phyloP scores from a whole-genome alignment of 30 jellyfish, hydroid and myxozoan genomes.

The Aurelia sp. region DNA sequence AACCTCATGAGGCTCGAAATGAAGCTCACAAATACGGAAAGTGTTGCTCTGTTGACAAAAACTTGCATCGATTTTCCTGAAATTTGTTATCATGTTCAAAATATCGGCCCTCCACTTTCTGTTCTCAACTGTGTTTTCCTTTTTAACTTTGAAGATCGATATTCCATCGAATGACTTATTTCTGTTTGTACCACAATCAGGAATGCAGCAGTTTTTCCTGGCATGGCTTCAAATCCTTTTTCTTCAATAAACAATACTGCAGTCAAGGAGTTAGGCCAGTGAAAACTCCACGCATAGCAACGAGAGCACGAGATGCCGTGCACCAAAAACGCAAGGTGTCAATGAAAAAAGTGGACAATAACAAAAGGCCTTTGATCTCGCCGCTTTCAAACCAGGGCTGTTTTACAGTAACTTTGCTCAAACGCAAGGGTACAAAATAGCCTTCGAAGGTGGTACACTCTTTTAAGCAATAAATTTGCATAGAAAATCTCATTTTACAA shows the following conservation, averaged over 20 bases:
- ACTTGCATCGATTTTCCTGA: neutral
- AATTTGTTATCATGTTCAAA: neutral
- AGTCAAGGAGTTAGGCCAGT: neutral
- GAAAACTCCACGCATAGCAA: neutral
- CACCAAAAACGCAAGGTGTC: neutral
- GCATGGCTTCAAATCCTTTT: neutral
- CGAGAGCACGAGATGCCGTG: neutral
- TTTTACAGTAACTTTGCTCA: slow-evolving; percentile 2
- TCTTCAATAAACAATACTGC: neutral
- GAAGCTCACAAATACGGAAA: neutral
- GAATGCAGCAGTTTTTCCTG: slow-evolving; percentile 4
- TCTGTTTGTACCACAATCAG: slow-evolving; percentile 13
- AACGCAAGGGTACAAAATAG: too few relatives aligned
- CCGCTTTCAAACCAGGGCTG: slow-evolving; percentile 17
- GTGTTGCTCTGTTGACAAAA: slow-evolving; percentile 4
- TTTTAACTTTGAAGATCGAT: neutral
- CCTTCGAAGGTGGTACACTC: too few relatives aligned
- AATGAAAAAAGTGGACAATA: neutral
- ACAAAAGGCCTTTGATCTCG: neutral
- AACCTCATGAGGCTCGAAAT: neutral
- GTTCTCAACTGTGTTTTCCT: neutral
- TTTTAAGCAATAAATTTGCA: too few relatives aligned
- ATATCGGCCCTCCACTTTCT: neutral
- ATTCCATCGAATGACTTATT: neutral
- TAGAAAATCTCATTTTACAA: too few relatives aligned